These are phyloP conservation scores for Aphis craccivora DNA, from an alignment of 1,140 invertebrate genomes.

Conservation along the genomic window DNA sequence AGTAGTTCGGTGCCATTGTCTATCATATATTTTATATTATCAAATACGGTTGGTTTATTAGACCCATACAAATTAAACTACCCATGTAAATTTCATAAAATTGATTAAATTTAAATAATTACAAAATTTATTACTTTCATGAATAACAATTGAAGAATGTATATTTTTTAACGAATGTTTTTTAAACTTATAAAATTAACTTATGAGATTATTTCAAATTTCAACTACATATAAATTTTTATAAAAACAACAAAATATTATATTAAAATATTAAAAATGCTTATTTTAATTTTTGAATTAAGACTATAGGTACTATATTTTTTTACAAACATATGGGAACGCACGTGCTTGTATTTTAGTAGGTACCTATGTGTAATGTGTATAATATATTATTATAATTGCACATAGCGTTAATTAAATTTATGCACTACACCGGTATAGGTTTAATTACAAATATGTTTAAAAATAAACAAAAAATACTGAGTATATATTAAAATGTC, in stretches of 20 bases:
- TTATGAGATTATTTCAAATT: not conserved
- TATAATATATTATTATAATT: not conserved
- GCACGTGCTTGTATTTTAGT: not conserved
- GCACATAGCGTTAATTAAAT: not conserved
- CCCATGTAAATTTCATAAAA: not conserved
- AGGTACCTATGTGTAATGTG: too few species aligned
- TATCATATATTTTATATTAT: not conserved
- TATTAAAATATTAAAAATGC: too few species aligned
- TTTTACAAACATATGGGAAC: too few species aligned
- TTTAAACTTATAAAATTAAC: not conserved
- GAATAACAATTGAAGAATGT: not conserved
- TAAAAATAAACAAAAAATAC: not conserved
- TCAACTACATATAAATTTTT: not conserved
- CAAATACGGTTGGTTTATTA: not conserved
- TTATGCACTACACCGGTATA: not conserved
- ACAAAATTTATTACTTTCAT: not conserved
- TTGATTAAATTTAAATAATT: not conserved
- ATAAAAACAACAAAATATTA: not conserved
- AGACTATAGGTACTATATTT: too few species aligned
- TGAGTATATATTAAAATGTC: not conserved
- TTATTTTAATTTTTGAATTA: not conserved
- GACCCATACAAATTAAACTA: not conserved
- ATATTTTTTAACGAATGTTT: not conserved
- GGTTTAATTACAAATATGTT: not conserved
- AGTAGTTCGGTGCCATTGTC: not conserved